phyloP scores from a whole-genome alignment of 2,113 vertebrate species.

The Larimichthys polyactis region DNA sequence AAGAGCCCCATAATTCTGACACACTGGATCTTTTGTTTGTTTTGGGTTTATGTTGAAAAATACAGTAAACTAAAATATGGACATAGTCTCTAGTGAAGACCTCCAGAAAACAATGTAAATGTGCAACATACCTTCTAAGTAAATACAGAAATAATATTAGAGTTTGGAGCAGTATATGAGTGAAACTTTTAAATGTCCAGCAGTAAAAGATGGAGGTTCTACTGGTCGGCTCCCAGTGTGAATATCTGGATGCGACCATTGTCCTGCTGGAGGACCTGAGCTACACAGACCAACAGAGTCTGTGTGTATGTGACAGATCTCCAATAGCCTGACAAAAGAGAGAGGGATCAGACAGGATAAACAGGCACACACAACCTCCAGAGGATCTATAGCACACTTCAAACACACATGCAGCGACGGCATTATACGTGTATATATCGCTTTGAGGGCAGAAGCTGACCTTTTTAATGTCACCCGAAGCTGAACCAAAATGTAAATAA shows the following conservation, averaged over 20 bases:
- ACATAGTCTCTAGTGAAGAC: no score
- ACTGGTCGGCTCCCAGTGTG: constrained; percentile 1
- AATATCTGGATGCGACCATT: background rate
- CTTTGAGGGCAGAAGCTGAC: background rate
- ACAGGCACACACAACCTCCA: constrained; percentile 29
- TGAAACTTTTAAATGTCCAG: no score
- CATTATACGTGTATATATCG: background rate
- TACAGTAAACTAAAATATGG: background rate
- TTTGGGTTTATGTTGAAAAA: background rate
- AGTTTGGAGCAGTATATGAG: background rate
- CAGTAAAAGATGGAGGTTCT: background rate
- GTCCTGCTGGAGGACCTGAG: background rate
- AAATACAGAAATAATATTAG: background rate
- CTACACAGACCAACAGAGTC: constrained; percentile 2
- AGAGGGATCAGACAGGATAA: constrained; percentile 48
- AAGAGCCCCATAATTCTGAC: no score
- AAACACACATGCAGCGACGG: background rate
- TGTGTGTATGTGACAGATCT: constrained; percentile 20
- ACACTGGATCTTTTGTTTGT: no score
- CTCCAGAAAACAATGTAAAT: no score
- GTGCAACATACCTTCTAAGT: background rate
- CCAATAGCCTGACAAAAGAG: constrained; percentile 34
- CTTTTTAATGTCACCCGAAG: constrained; percentile 4
- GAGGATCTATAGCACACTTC: constrained; percentile 25
- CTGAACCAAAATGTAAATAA: constrained; percentile 3